A percentile compares a stretch with the other conserved stretches of the same genome.
phyloP scores from a whole-genome alignment of 2,888 invertebrate genomes.

The Leucophora obtusa region DNA sequence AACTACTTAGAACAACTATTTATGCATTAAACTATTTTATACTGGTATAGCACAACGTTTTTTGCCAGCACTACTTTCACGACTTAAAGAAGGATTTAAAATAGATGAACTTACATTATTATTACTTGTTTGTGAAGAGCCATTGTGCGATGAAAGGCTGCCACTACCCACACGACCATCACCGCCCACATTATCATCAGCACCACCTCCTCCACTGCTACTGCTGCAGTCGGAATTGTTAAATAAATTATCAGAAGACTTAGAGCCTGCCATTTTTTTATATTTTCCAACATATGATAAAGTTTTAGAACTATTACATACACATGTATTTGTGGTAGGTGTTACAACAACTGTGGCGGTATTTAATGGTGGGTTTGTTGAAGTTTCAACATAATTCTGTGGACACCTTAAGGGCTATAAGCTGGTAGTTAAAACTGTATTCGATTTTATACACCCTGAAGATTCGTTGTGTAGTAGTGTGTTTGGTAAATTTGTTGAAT shows the following conservation, averaged over 20 bases:
- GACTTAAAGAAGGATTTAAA: slow-evolving; percentile 50
- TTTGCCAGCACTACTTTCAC: slow-evolving; percentile 66
- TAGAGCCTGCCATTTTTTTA: slow-evolving; percentile 30
- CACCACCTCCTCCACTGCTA: slow-evolving; percentile 29
- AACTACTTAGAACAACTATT: background rate
- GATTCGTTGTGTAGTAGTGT: slow-evolving; percentile 55
- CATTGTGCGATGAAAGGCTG: slow-evolving; percentile 43
- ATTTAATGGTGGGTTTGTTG: slow-evolving; percentile 26
- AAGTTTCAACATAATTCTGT: slow-evolving; percentile 36
- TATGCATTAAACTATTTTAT: slow-evolving; percentile 66
- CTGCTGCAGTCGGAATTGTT: slow-evolving; percentile 28
- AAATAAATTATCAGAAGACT: slow-evolving; percentile 54
- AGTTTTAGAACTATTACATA: slow-evolving; percentile 4
- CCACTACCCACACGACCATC: slow-evolving; percentile 7
- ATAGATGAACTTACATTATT: slow-evolving; percentile 47
- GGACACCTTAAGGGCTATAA: slow-evolving; percentile 73
- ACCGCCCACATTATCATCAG: slow-evolving; percentile 13
- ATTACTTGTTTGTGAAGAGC: slow-evolving; percentile 58
- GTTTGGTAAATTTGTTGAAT: slow-evolving; percentile 35
- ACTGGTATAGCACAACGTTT: slow-evolving; percentile 77
- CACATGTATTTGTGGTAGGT: background rate
- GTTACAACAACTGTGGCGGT: background rate
- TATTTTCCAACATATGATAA: slow-evolving; percentile 16
- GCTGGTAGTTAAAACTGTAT: slow-evolving; percentile 67
- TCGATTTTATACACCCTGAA: slow-evolving; percentile 49